These are phyloP conservation scores for Galeruca laticollis DNA, from an alignment of 2,888 invertebrate species.

Conservation along the genomic window DNA sequence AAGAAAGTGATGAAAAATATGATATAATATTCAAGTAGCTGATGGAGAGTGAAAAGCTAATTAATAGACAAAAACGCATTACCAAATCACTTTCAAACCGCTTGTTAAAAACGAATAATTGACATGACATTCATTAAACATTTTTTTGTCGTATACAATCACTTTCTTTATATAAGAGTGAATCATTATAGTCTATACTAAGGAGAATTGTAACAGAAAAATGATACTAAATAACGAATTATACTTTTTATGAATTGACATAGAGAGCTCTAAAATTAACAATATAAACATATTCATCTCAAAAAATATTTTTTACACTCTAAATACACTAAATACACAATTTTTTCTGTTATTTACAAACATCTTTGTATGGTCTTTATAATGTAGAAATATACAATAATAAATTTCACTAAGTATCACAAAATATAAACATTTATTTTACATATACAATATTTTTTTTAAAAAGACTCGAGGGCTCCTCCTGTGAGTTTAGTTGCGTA, in stretches of 20 bases:
- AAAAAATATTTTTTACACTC: conserved; percentile 23
- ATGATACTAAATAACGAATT: conserved; percentile 34
- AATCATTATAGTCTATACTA: background rate
- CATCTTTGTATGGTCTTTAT: conserved; percentile 12
- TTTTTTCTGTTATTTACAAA: conserved; percentile 29
- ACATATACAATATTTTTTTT: conserved; percentile 18
- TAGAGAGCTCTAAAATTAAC: conserved; percentile 39
- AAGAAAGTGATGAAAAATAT: too few relatives aligned
- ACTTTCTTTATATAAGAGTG: background rate
- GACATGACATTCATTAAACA: too few relatives aligned
- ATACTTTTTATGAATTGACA: conserved; percentile 28
- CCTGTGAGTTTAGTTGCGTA: conserved; percentile 88
- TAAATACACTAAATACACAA: conserved; percentile 26
- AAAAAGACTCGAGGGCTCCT: conserved; percentile 70
- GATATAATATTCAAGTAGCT: too few relatives aligned
- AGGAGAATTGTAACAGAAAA: conserved; percentile 1
- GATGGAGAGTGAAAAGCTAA: too few relatives aligned
- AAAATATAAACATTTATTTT: conserved; percentile 26
- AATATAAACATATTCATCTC: conserved; percentile 25
- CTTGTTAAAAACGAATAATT: too few relatives aligned
- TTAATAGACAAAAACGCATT: too few relatives aligned
- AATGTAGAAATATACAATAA: conserved; percentile 35
- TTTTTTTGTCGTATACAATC: too few relatives aligned
- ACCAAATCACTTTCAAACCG: too few relatives aligned
- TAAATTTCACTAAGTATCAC: conserved; percentile 41